Evolutionary conservation across 2,888 invertebrate species (phyloP).

Genomic region (Protonemura montana): DNA sequence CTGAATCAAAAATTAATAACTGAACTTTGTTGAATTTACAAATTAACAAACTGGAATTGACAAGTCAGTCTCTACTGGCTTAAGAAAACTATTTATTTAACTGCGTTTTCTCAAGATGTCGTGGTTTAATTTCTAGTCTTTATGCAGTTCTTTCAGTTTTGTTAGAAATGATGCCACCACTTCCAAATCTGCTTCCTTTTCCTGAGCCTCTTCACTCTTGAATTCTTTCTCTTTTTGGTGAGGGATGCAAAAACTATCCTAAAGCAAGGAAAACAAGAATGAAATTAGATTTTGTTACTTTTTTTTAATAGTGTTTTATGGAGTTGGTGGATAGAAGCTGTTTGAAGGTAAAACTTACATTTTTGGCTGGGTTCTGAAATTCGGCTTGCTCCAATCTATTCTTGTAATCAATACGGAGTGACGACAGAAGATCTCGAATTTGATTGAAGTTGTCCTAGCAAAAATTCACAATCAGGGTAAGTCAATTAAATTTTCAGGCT

Average conservation of each 20-base stretch:
- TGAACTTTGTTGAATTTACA: no score
- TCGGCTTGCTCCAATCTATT: background rate
- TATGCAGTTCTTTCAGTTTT: conserved; percentile 26
- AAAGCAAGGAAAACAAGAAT: background rate
- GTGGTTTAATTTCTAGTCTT: background rate
- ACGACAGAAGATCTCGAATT: background rate
- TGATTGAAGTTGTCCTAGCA: conserved; percentile 24
- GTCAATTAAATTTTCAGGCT: background rate
- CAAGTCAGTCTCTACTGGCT: no score
- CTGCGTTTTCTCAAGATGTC: no score
- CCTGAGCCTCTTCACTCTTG: background rate
- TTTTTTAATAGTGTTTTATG: no score
- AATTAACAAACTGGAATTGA: no score
- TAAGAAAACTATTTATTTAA: no score
- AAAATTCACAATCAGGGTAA: background rate
- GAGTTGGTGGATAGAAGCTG: no score
- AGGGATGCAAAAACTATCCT: background rate
- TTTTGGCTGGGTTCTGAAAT: background rate
- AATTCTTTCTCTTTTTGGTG: background rate
- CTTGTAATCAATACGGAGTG: background rate
- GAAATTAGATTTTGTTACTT: background rate
- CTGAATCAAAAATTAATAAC: no score
- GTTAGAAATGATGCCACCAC: conserved; percentile 27
- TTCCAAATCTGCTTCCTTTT: conserved; percentile 7
- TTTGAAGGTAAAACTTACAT: background rate